Evolutionary conservation across 2,888 invertebrate genomes (phyloP).

Genomic region (Bellardia bayeri): DNA sequence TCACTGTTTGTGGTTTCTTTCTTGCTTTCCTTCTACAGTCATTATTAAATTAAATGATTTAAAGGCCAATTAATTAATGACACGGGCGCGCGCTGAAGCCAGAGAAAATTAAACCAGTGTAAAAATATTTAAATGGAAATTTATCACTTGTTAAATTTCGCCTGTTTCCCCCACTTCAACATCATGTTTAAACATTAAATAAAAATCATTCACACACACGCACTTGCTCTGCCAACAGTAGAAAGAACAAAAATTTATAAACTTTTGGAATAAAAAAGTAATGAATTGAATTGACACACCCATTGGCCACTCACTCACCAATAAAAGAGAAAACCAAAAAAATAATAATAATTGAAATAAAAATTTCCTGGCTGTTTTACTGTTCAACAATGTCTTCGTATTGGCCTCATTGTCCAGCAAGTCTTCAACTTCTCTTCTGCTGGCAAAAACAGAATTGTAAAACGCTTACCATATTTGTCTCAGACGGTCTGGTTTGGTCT

Average conservation of each 20-base stretch:
- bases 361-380: conserved; percentile 31
- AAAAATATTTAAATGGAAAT: conserved; percentile 65
- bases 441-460: not conserved
- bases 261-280: conserved; percentile 18
- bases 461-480: conserved; percentile 2
- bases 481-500: conserved; percentile 50
- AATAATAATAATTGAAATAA: conserved; percentile 7
- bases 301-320: conserved; percentile 17
- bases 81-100: conserved; percentile 23
- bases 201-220: conserved; percentile 63
- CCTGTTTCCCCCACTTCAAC: conserved; percentile 11
- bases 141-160: conserved; percentile 59
- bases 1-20: conserved; percentile 9
- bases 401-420: conserved; percentile 3
- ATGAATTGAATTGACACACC: conserved; percentile 66
- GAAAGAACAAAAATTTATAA: conserved; percentile 8
- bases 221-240: conserved; percentile 15
- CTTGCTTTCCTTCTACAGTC: not conserved
- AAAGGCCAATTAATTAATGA: conserved; percentile 71
- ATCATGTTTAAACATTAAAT: conserved; percentile 62
- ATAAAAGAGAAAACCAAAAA: not conserved
- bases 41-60: conserved; percentile 69
- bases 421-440: conserved; percentile 2
- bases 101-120: conserved; percentile 40
- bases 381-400: not conserved